These are phyloP conservation scores for Hetaerina titia DNA, from an alignment of 2,888 invertebrate species.

Conservation along the genomic window DNA sequence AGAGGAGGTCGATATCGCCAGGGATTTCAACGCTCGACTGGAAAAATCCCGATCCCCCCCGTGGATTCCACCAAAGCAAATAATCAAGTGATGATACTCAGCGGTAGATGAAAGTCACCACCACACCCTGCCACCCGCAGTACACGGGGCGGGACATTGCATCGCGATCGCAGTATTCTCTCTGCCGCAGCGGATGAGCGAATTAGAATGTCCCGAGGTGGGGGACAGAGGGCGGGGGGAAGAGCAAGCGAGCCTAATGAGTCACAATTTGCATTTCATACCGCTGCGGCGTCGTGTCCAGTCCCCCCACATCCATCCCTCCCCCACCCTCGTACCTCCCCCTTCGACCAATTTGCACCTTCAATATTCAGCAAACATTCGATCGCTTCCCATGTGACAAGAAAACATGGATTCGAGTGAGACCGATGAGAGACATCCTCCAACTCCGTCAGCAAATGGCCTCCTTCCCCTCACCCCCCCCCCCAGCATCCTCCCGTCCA, in stretches of 20 bases:
- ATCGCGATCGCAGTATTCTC: background rate
- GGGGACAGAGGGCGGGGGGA: background rate
- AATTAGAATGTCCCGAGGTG: background rate
- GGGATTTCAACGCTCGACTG: background rate
- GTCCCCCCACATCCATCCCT: background rate
- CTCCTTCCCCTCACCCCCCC: background rate
- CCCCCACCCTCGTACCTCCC: background rate
- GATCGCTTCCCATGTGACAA: background rate
- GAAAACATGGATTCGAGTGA: background rate
- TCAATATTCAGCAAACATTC: constrained; percentile 7
- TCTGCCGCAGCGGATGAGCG: background rate
- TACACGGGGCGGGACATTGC: background rate
- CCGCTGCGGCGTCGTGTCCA: background rate
- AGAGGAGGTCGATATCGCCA: too few relatives aligned
- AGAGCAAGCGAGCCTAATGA: background rate
- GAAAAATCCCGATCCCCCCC: background rate
- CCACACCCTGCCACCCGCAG: background rate
- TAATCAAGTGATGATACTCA: background rate
- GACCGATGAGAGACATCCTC: background rate
- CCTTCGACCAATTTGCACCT: constrained; percentile 8
- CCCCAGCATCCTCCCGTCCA: too few relatives aligned
- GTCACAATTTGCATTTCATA: background rate
- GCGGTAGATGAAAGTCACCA: background rate
- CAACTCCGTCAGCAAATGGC: background rate
- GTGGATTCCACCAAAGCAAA: background rate